These are phyloP conservation scores for Ctenochaetus hawaiiensis DNA, from an alignment of 2,797 vertebrate species.

Conservation along the genomic window DNA sequence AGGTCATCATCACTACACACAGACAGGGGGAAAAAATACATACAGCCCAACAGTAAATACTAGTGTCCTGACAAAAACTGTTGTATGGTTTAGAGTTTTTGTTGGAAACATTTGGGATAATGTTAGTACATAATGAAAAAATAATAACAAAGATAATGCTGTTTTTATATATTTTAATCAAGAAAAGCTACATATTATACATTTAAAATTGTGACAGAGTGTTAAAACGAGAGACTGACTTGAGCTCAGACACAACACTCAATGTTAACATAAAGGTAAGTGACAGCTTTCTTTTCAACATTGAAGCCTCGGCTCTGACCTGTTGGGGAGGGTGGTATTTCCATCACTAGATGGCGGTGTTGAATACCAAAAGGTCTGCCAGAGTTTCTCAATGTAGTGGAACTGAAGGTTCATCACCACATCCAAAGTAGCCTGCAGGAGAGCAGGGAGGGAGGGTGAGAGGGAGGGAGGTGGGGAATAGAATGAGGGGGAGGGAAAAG, in stretches of 20 bases:
- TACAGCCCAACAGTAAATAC: neutral
- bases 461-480: neutral
- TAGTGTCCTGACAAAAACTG: too few relatives aligned
- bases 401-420: slow-evolving; percentile 98
- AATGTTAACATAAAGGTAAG: neutral
- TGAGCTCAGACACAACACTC: neutral
- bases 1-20: slow-evolving; percentile 89
- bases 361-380: slow-evolving; percentile 98
- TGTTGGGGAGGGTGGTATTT: slow-evolving; percentile 84
- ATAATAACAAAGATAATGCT: too few relatives aligned
- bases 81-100: too few relatives aligned
- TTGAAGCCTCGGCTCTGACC: slow-evolving; percentile 76
- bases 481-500: slow-evolving; percentile 26
- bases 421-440: slow-evolving; percentile 91
- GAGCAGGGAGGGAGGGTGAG: slow-evolving; percentile 30
- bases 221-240: neutral
- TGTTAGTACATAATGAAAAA: too few relatives aligned
- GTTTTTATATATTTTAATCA: too few relatives aligned
- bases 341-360: slow-evolving; percentile 89
- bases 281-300: neutral
- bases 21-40: neutral
- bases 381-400: slow-evolving; percentile 97
- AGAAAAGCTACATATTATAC: too few relatives aligned
- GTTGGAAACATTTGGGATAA: too few relatives aligned
- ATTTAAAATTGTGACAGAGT: neutral